Evolutionary conservation across 1,140 invertebrate species (phyloP), one percentile per base, ranked within the genome.

Genomic region (Sarcophaga bullata): DNA sequence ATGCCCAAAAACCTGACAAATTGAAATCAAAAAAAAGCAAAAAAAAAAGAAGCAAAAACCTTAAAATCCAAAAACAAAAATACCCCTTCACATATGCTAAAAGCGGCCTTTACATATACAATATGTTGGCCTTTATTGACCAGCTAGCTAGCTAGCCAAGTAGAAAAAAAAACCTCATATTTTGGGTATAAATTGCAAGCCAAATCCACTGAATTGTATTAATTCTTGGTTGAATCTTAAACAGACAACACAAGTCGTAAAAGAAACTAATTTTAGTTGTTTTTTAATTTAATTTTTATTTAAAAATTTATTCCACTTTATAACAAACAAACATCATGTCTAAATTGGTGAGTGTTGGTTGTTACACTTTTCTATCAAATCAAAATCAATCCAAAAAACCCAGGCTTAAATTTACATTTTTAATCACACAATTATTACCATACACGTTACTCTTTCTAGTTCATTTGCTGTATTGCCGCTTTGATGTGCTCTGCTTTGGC

Each of bases 381-480:
- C 54, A 58, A 68, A 68, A 19, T 52, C 50, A 48, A 50, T 25
- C n/a, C n/a, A n/a, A 19, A 48, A 46, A 48, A 78, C 49, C 17
- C 75, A 76, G 3, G 8, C 75, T 25, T 78, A 19, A 50, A 72
- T 25, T 17, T 8, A 25, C 73, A 49, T 37, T 46, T 8, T 37
- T 37, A 25, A 73, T 17, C 47, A 9, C 47, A 9, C 13, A 37
- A 37, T 9, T 47, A 17, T n/a, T 48, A 49, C 13, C 9, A 8
- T 4, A 48, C n/a, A 76, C 49, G 15, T 48, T 49, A 76, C 19
- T 73, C 15, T 19, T 82, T 81, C 5, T 37, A 88, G 87, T 81
- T 88, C 82, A 83, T 88, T 83, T 50, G 88, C 47, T 62, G 58
- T 8, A 84, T 84, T 78, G 84, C 86, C 52, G 86, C 84, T 58